A percentile compares a stretch with the other conserved stretches of the same genome.
These are phyloP conservation scores for Perca schrenkii DNA, from an alignment of 2,113 vertebrate species.

Conservation along the genomic window DNA sequence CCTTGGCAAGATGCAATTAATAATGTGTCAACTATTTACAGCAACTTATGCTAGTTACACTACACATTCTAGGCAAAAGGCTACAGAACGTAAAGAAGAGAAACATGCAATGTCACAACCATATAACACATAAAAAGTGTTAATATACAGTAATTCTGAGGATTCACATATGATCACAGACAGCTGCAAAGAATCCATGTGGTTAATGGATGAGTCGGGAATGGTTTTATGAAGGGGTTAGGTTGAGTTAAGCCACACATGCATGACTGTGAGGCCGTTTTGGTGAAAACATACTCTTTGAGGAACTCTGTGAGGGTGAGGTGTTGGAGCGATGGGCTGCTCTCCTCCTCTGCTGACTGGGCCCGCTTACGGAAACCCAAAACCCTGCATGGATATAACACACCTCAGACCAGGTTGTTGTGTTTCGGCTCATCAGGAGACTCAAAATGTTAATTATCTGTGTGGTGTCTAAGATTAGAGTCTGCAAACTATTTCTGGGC, in stretches of 20 bases:
- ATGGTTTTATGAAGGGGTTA: slow-evolving; percentile 45
- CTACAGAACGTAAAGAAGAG: slow-evolving; percentile 30
- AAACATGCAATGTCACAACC: slow-evolving; percentile 60
- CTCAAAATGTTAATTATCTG: slow-evolving; percentile 20
- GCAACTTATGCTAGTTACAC: slow-evolving; percentile 27
- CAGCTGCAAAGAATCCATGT: slow-evolving; percentile 32
- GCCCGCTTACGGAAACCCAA: slow-evolving; percentile 86
- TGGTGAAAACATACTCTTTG: slow-evolving; percentile 84
- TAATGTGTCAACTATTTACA: slow-evolving; percentile 66
- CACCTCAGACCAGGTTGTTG: slow-evolving; percentile 71
- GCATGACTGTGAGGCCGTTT: slow-evolving; percentile 64
- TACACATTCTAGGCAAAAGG: slow-evolving; percentile 47
- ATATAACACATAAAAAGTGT: slow-evolving; percentile 8
- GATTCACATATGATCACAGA: slow-evolving; percentile 20
- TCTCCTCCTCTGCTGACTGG: slow-evolving; percentile 85
- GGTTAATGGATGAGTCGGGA: slow-evolving; percentile 60
- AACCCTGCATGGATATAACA: slow-evolving; percentile 84
- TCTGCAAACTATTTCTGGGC: neutral
- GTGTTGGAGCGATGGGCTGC: slow-evolving; percentile 82
- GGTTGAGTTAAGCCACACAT: slow-evolving; percentile 69
- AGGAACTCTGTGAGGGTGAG: slow-evolving; percentile 87
- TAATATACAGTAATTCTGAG: slow-evolving; percentile 9
- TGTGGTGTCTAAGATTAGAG: neutral
- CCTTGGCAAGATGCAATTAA: slow-evolving; percentile 74
- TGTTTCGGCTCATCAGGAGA: slow-evolving; percentile 32